phyloP scores from a whole-genome alignment of 2,797 vertebrate genomes.

The Chiloscyllium punctatum region DNA sequence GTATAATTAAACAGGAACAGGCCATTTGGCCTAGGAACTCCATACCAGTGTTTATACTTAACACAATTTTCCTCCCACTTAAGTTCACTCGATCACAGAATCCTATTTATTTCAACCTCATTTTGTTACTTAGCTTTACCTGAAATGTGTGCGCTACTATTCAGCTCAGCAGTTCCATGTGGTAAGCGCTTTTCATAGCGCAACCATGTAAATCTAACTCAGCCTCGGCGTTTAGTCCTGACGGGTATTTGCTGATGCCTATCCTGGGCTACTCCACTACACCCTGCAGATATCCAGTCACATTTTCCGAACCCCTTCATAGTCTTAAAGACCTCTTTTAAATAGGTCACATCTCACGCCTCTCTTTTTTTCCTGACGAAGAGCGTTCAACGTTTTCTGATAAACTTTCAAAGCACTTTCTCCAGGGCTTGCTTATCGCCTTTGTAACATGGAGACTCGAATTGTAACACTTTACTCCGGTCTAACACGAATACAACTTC shows the following conservation, averaged over 20 bases:
- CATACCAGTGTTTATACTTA: background rate
- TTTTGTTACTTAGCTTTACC: background rate
- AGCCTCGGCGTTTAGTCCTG: background rate
- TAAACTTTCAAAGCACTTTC: background rate
- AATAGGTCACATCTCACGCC: background rate
- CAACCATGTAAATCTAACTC: background rate
- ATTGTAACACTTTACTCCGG: background rate
- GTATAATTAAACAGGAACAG: background rate
- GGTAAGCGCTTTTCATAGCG: background rate
- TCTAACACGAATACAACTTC: background rate
- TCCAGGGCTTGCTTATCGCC: background rate
- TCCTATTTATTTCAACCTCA: background rate
- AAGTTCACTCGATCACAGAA: background rate
- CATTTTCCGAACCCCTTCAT: background rate
- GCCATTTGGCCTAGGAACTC: background rate
- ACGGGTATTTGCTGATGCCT: background rate
- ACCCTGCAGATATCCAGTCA: background rate
- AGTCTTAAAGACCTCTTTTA: background rate
- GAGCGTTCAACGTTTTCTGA: background rate
- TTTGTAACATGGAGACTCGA: background rate
- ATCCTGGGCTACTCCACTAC: background rate
- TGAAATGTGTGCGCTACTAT: background rate
- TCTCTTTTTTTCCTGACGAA: background rate
- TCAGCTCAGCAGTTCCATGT: background rate
- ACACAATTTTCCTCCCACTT: no score